Evolutionary conservation across 2,888 invertebrate species (phyloP).

Genomic region (Suillia variegata): DNA sequence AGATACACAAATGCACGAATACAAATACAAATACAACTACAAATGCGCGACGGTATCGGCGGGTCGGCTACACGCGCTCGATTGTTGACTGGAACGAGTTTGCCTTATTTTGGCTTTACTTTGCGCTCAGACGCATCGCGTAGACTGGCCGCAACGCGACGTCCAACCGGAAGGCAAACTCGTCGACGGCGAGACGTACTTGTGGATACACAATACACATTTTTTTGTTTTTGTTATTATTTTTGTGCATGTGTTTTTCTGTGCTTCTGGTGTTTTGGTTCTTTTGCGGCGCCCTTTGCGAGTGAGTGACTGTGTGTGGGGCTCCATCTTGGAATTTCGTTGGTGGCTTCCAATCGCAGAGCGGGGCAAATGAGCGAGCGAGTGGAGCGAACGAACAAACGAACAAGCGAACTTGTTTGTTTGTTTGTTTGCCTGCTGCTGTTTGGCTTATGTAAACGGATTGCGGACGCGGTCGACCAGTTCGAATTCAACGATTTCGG

Average conservation of each 20-base stretch:
- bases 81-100: too few relatives aligned
- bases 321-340: constrained; percentile 26
- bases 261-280: neutral
- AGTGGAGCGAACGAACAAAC: too few relatives aligned
- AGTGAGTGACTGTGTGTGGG: neutral
- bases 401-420: constrained; percentile 3
- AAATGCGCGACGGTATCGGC: constrained; percentile 20
- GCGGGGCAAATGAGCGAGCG: neutral
- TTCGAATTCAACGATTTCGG: constrained; percentile 28
- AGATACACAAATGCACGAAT: neutral
- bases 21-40: constrained; percentile 6
- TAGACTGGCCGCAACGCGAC: constrained; percentile 19
- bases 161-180: constrained; percentile 48
- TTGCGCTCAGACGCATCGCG: constrained; percentile 32
- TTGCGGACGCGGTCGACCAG: constrained; percentile 23
- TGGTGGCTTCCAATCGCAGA: constrained; percentile 7
- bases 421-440: too few relatives aligned
- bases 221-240: neutral
- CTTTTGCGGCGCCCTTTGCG: neutral
- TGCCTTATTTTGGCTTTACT: too few relatives aligned
- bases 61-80: too few relatives aligned
- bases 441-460: neutral
- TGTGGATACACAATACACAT: neutral
- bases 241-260: too few relatives aligned
- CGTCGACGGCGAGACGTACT: neutral